Evolutionary conservation across 2,797 vertebrate species (phyloP), one percentile per base, ranked within the genome.

Genomic region (Anguilla marmorata): DNA sequence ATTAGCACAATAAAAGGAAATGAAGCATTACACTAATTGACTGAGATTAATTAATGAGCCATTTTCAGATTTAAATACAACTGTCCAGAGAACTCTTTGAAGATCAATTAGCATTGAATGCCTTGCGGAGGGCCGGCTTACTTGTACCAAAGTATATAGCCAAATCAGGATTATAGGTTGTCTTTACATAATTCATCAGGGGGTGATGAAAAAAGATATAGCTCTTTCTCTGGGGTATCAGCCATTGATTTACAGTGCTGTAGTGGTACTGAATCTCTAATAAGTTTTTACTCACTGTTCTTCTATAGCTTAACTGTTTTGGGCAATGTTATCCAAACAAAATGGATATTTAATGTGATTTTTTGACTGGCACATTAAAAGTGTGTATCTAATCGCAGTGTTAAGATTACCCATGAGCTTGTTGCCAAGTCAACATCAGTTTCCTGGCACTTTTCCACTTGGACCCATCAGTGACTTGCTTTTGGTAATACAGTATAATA

Each of bases 141-240:
- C 82, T 86, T 88, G 80, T 80, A 45, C 56, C 76, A 52, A 60
- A 88, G n/a, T 50, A 69, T 37, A 63, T 82, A 79, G 88, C 88
- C 58, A 66, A 88, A 76, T 76, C 86, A 69, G 56, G 76, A 56
- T 82, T 88, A 86, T 84, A 80, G 5, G 74, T 48, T 63, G 84
- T 74, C 85, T n/a, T 86, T 86, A 88, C 76, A 85, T 85, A 88
- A 88, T 85, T 60, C 84, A 86, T 86, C 76, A 60, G 74, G 84
- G 45, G 66, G 74, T 85, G 27, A 86, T 88, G 74, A 86, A 63
- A 30, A 83, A 82, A 86, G 58, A 63, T 85, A 86, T 54, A 54
- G 86, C 76, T 83, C 76, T 63, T 56, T 80, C 69, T 86, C 87
- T 80, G 27, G 58, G 37, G 85, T 86, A 86, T 72, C 72, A 79